Evolutionary conservation across 2,888 invertebrate species (phyloP), one percentile per base, ranked within the genome.

Genomic region (Aphidius colemani): DNA sequence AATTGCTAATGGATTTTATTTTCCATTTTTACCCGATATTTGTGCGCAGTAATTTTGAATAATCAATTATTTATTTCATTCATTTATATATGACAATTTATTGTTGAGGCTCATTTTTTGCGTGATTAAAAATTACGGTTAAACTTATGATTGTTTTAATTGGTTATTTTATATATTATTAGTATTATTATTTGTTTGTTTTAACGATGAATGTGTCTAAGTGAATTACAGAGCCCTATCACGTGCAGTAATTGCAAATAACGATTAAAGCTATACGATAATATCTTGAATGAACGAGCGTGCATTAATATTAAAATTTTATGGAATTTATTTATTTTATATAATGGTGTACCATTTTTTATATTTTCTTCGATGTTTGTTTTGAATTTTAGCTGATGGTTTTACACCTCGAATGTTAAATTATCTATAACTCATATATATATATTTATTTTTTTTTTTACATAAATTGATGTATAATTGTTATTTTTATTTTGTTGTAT

Each of bases 211-310:
- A 68, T 44, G 59, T 67, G 61, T 69, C 66, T 72, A 76, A 73
- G 76, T 78, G 77, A 78, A 73, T 75, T 78, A 77, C 74, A 74
- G 78, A 78, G 73, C 71, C 72, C 80, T 81, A 80, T 77, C 68
- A 78, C 74, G 80, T 81, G 80, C 80, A 74, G 73, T 78, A 77
- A 80, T 76, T 76, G 78, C 73, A 75, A 73, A 68, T 80, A 80
- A 79, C 78, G 75, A 79, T 80, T 79, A 79, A 80, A 79, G 78
- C 79, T 81, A 30, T 30, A 81, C 78, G 75, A 77, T 78, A 78
- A 77, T 78, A 76, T 72, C 70, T 78, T 78, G 76, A 78, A 78
- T 78, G 71, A 78, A 78, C 74, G 76, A 77, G 78, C 74, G 79
- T 79, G 79, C 74, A 74, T 75, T 74, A 75, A 75, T 80, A 76